phyloP scores from a whole-genome alignment of 2,113 vertebrate species.

The Hemibates koningsi region DNA sequence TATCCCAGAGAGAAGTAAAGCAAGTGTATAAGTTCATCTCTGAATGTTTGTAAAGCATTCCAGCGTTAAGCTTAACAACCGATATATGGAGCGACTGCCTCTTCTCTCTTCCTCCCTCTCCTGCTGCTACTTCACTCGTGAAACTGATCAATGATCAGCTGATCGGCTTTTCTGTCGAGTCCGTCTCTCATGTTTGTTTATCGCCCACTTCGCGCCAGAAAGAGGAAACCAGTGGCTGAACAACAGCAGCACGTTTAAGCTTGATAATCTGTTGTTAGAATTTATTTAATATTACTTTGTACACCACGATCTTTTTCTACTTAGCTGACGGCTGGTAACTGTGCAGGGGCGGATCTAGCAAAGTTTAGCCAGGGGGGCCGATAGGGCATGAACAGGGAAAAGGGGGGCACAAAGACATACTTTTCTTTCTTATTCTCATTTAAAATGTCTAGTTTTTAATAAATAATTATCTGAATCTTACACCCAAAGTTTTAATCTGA shows the following conservation, averaged over 20 bases:
- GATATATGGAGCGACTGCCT: not conserved
- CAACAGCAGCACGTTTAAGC: not conserved
- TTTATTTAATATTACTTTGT: no score
- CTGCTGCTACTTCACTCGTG: fast-evolving
- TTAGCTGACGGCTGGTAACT: no score
- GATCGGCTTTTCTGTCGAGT: fast-evolving
- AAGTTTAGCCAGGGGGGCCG: no score
- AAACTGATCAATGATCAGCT: not conserved
- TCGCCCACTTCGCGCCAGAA: fast-evolving
- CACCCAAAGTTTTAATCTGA: no score
- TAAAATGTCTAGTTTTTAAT: no score
- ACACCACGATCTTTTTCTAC: no score
- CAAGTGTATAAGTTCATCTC: not conserved
- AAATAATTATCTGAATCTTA: no score
- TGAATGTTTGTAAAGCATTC: not conserved
- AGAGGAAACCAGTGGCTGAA: not conserved
- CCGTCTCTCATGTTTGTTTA: fast-evolving
- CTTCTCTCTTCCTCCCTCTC: not conserved
- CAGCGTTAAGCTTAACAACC: not conserved
- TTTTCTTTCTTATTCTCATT: no score
- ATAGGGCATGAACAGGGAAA: no score
- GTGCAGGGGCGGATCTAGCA: no score
- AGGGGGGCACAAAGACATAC: no score
- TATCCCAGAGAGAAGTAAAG: not conserved
- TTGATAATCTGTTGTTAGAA: no score